These are phyloP conservation scores for Lochmaea capreae DNA, from an alignment of 2,888 invertebrate genomes.

Conservation along the genomic window DNA sequence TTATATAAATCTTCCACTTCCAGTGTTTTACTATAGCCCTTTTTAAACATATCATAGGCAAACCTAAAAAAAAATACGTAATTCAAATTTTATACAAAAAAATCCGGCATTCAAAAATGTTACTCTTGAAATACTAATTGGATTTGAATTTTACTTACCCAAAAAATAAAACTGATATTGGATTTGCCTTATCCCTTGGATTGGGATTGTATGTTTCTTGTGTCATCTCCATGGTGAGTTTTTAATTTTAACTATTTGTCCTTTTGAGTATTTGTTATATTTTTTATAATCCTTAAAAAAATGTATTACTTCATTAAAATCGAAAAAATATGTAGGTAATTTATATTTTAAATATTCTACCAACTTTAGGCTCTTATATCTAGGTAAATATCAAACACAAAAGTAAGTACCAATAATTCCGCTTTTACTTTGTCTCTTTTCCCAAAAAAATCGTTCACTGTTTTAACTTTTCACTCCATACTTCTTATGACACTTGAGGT, in stretches of 20 bases:
- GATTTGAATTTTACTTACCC: slow-evolving; percentile 64
- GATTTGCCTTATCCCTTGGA: slow-evolving; percentile 66
- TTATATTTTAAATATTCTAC: too few relatives aligned
- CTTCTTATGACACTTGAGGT: too few relatives aligned
- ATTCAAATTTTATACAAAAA: too few relatives aligned
- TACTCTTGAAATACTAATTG: neutral
- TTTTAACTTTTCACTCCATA: too few relatives aligned
- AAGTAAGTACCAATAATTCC: too few relatives aligned
- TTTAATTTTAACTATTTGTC: neutral
- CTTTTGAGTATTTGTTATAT: neutral
- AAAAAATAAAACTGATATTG: slow-evolving; percentile 66
- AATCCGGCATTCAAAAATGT: too few relatives aligned
- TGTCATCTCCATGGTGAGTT: slow-evolving; percentile 65
- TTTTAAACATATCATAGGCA: slow-evolving; percentile 80
- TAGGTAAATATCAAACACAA: too few relatives aligned
- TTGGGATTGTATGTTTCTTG: slow-evolving; percentile 67
- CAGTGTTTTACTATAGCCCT: slow-evolving; percentile 78
- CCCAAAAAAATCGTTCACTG: too few relatives aligned
- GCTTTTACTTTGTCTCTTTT: too few relatives aligned
- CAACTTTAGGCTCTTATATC: too few relatives aligned
- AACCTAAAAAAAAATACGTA: slow-evolving; percentile 70
- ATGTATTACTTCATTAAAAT: neutral
- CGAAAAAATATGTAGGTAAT: neutral
- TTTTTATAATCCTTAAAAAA: neutral
- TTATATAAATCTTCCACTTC: slow-evolving; percentile 80